A percentile compares a stretch with the other conserved stretches of the same genome.
Conservation (phyloP, 2,797 vertebrate species). For the Clarias fuscus region DNA sequence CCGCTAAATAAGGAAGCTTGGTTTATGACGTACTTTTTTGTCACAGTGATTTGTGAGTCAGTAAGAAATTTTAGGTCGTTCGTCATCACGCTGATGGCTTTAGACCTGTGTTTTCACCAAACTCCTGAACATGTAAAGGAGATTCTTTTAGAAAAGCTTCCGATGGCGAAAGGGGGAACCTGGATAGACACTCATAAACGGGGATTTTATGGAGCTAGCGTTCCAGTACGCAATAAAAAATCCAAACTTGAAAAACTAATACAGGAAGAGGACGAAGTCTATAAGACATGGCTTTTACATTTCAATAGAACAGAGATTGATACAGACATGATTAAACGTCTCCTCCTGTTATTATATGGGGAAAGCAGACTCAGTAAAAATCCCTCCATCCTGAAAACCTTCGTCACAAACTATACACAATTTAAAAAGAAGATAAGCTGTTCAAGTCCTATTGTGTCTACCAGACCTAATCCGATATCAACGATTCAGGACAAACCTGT, state of each 20-base stretch:
- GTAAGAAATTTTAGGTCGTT: conserved; percentile 60
- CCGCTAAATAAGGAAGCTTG: neutral
- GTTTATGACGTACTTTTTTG: conserved; percentile 45
- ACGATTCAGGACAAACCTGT: neutral
- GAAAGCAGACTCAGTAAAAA: neutral
- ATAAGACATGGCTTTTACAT: neutral
- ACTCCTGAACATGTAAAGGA: neutral
- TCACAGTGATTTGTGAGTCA: conserved; percentile 60
- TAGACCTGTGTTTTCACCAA: neutral
- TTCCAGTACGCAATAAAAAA: fast-evolving
- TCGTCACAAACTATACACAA: neutral
- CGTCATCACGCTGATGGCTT: conserved; percentile 45
- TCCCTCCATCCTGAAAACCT: neutral
- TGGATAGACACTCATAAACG: conserved; percentile 50
- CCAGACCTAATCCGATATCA: neutral
- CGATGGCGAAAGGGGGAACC: conserved; percentile 46
- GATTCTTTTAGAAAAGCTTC: conserved; percentile 32
- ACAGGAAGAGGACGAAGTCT: fast-evolving
- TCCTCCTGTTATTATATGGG: neutral
- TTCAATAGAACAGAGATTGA: neutral
- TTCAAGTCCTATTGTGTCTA: neutral
- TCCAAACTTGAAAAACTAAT: fast-evolving
- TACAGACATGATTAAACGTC: neutral
- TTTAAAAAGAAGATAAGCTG: neutral
- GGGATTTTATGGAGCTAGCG: conserved; percentile 54